These are phyloP conservation scores for Lysandra coridon DNA, from an alignment of 2,888 invertebrate species.

Conservation along the genomic window DNA sequence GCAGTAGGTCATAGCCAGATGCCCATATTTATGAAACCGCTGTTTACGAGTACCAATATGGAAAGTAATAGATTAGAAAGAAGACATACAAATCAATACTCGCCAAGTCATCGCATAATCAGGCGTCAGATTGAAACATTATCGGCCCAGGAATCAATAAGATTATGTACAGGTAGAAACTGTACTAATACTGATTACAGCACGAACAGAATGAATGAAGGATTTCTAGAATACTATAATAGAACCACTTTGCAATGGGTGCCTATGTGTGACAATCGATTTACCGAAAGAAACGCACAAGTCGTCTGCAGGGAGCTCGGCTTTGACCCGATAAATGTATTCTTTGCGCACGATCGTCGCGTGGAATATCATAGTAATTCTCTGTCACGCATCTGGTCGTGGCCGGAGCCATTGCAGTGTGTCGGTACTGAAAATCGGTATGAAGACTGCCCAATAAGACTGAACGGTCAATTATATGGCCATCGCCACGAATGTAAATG, in stretches of 20 bases:
- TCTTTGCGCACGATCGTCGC: constrained; percentile 91
- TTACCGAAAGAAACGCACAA: constrained; percentile 97
- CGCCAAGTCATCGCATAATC: constrained; percentile 57
- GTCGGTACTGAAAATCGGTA: constrained; percentile 87
- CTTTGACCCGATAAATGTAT: constrained; percentile 92
- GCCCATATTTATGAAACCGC: constrained; percentile 89
- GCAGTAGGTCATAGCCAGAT: constrained; percentile 89
- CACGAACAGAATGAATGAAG: constrained; percentile 82
- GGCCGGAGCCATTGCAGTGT: constrained; percentile 96
- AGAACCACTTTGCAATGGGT: constrained; percentile 97
- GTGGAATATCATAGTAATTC: constrained; percentile 95
- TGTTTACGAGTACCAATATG: constrained; percentile 56
- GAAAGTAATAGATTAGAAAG: constrained; percentile 65
- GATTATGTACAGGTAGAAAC: constrained; percentile 88
- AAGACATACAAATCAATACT: constrained; percentile 64
- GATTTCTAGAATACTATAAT: constrained; percentile 97
- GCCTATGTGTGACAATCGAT: constrained; percentile 96
- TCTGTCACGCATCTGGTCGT: constrained; percentile 92
- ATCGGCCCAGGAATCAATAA: constrained; percentile 82
- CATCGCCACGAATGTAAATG: constrained; percentile 92
- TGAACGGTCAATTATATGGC: constrained; percentile 94
- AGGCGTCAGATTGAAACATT: constrained; percentile 81
- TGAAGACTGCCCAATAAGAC: constrained; percentile 91
- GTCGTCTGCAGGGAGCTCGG: constrained; percentile 97
- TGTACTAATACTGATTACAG: constrained; percentile 81